These are phyloP conservation scores for Pentamera pediparva DNA, from an alignment of 53 echinoderm and acorn worm genomes.

Conservation along the genomic window DNA sequence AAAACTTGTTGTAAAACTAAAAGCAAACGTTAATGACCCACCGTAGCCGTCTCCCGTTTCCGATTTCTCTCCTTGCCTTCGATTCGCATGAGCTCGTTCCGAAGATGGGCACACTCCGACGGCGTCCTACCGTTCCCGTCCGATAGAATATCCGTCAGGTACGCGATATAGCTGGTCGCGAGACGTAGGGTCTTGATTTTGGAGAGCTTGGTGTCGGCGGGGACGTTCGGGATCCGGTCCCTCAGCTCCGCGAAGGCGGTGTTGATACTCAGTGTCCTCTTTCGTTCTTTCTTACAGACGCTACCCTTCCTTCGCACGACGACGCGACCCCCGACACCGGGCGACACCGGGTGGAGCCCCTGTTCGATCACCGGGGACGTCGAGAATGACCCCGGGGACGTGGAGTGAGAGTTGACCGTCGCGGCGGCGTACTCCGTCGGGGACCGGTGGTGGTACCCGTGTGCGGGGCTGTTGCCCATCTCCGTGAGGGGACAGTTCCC, in stretches of 20 bases:
- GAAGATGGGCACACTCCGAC: conserved; percentile 48
- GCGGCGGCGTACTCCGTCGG: conserved; percentile 14
- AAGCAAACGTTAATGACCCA: neutral
- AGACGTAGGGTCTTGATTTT: conserved; percentile 96
- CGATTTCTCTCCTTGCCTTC: conserved; percentile 57
- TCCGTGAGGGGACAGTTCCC: conserved; percentile 3
- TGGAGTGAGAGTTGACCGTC: neutral
- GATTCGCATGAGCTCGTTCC: conserved; percentile 59
- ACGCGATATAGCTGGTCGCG: conserved; percentile 95
- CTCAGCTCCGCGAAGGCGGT: conserved; percentile 91
- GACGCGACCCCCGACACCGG: conserved; percentile 26
- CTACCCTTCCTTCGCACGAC: conserved; percentile 50
- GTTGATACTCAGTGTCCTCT: conserved; percentile 95
- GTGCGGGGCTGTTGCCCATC: conserved; percentile 23
- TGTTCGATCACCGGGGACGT: conserved; percentile 22
- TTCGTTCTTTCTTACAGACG: conserved; percentile 70
- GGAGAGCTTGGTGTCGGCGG: conserved; percentile 97
- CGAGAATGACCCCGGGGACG: conserved; percentile 4
- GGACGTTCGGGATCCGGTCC: conserved; percentile 99
- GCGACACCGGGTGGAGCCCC: conserved; percentile 20
- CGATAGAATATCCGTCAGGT: conserved; percentile 78
- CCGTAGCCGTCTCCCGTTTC: conserved; percentile 59
- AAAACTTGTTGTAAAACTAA: neutral
- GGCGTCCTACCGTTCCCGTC: conserved; percentile 48
- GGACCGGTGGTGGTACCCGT: neutral